Evolutionary conservation across 1,140 invertebrate genomes (phyloP), one percentile per base, ranked within the genome.

Genomic region (Zaprionus capensis): DNA sequence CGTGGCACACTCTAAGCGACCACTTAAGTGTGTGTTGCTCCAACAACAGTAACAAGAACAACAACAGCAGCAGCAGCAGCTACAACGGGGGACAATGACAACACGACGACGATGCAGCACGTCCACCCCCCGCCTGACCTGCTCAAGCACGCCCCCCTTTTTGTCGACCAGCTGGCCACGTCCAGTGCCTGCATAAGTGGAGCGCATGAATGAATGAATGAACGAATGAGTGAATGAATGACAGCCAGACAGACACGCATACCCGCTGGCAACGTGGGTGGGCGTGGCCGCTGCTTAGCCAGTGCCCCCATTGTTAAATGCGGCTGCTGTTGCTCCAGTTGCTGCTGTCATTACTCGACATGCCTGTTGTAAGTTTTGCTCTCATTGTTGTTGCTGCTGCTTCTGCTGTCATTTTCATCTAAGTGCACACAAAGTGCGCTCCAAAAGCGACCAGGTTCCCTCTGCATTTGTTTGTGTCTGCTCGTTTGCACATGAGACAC

Each of bases 401-500:
- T 67, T 28, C 65, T 80, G 72, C 68, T 71, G 83, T 87, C 85
- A 86, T 90, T 88, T 88, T 81, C 85, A 83, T 87, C 81, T 87
- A 87, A 87, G 84, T 87, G 84, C 84, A 87, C 82, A 80, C 81
- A 67, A 88, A 87, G 85, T 76, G 81, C 85, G 85, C 85, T 87
- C 84, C 69, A 85, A 78, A 67, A 76, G 55, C 65, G 65, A 64
- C 75, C 64, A 77, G 82, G 81, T 87, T 82, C 41, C 14, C 26
- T n/a, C 17, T 15, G 44, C 38, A 49, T 69, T 56, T 58, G 49
- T 26, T 73, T 49, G 38, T 53, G 41, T 44, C 56, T 57, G 28
- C 24, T 28, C 38, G 22, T 67, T 36, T 51, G 46, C 46, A 51
- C 46, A 24, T 20, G 4, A 51, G 17, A 51, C 46, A 51, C 46